Evolutionary conservation across 2,888 invertebrate species (phyloP).

Genomic region (Tortricodes alternella): DNA sequence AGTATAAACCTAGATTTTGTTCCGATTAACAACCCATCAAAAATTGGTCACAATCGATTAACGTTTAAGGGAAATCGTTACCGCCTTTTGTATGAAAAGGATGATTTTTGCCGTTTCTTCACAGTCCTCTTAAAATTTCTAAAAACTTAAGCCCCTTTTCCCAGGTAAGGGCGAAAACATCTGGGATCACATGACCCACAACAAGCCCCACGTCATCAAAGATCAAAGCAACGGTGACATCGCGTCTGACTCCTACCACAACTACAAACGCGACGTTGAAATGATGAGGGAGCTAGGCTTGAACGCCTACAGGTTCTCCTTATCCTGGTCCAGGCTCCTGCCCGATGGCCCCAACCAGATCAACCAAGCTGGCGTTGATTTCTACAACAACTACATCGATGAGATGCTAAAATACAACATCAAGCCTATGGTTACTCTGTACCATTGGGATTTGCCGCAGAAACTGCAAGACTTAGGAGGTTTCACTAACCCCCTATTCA

Average conservation of each 20-base stretch:
- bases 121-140: too few species aligned
- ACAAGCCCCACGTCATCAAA: slow-evolving; percentile 44
- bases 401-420: slow-evolving; percentile 84
- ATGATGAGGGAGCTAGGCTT: slow-evolving; percentile 69
- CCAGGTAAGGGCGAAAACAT: slow-evolving; percentile 34
- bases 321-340: slow-evolving; percentile 84
- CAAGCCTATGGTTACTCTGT: slow-evolving; percentile 81
- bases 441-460: slow-evolving; percentile 81
- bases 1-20: too few species aligned
- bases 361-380: slow-evolving; percentile 84
- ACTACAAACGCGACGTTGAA: slow-evolving; percentile 76
- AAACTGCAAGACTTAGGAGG: slow-evolving; percentile 81
- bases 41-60: too few species aligned
- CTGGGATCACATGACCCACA: slow-evolving; percentile 60
- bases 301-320: slow-evolving; percentile 77
- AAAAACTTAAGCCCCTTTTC: too few species aligned
- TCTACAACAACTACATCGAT: slow-evolving; percentile 85
- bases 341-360: slow-evolving; percentile 79
- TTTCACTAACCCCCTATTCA: slow-evolving; percentile 62
- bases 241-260: slow-evolving; percentile 51
- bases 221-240: slow-evolving; percentile 48
- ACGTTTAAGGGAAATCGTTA: too few species aligned
- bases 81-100: too few species aligned
- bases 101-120: too few species aligned
- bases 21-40: too few species aligned